Base-by-base conservation (phyloP, 1,140 invertebrate genomes). In the Drosophila lacertosa region DNA sequence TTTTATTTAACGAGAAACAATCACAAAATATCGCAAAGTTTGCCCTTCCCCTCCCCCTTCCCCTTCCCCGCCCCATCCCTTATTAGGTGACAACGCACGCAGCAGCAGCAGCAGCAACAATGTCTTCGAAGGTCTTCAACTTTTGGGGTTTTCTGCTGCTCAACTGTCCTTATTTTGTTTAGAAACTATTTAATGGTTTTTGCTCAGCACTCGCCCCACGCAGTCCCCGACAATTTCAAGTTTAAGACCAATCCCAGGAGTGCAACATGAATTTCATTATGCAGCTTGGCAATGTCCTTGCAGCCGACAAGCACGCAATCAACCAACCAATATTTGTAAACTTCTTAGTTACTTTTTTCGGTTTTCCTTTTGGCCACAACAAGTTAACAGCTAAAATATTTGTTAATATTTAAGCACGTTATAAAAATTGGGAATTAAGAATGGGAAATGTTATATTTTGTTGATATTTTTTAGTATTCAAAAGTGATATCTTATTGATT, bases 1-100 rank as follows among this genome's bases (percentile, higher is more conserved):
- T 63, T 60, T 74, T 70, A 75, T 72, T 75, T 72, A 75, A 75
- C 73, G 73, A 67, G 60, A 75, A 72, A 75, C 72, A 75, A 75
- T 75, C 73, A 75, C 68, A 75, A 75, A 75, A 72, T 72, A 62
- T 63, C 42, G 37, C 44, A 71, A 75, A 75, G 50, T 75, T 75
- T 66, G 42, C 32, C 9, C 9, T 4, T 5, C 29, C 42, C 59
- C 57, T 4, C 3, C 29, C 42, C 59, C 57, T 75, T 66, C 42
- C 32, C 9, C 9, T 4, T 5, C 29, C 42, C 59, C 57, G 42
- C 32, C 9, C 9, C 6, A 3, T 22, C 42, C 59, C 57, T 71
- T 65, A 71, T 74, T 71, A 71, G 60, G 67, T 74, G 72, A 71
- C 59, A 64, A 74, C 67, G 65, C 42, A 57, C 51, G 51, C 50